Evolutionary conservation across 2,888 invertebrate genomes (phyloP), one percentile per base, ranked within the genome.

Genomic region (Mesopsocus fuscifrons): DNA sequence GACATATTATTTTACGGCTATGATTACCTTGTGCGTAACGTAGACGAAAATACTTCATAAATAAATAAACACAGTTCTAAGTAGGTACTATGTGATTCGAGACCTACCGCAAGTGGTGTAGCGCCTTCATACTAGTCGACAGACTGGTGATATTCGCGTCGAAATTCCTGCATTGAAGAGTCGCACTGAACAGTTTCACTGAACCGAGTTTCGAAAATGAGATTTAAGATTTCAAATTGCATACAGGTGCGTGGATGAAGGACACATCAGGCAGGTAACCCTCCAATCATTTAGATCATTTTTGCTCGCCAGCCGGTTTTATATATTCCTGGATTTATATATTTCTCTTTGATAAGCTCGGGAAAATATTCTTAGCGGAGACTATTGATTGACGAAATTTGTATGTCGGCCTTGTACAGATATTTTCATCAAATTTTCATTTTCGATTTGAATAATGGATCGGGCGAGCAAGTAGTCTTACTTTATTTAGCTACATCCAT

Each of bases 151-250:
- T n/a, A n/a, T n/a, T n/a, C n/a, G n/a, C n/a, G n/a, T n/a, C n/a
- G n/a, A n/a, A n/a, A n/a, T n/a, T n/a, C n/a, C n/a, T n/a, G n/a
- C n/a, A n/a, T n/a, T n/a, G n/a, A n/a, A n/a, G n/a, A n/a, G n/a
- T n/a, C n/a, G n/a, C n/a, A n/a, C n/a, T n/a, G n/a, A n/a, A n/a
- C n/a, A n/a, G n/a, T n/a, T 26, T 9, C 26, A 11, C 6, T 26
- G 26, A 26, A 26, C 26, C 11, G 34, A 33, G 5, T 38, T 18
- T 6, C 20, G 38, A 38, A 38, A 38, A 38, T 38, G 38, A 38
- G 20, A 38, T 38, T 38, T 38, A 38, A 38, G 38, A 38, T 38
- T 38, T 38, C 38, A 38, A 38, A 38, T 38, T 38, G 38, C 38
- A 38, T 38, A 20, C 20, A 21, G 15, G 38, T 38, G 16, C 20